Percentiles rank a stretch among this genome's conserved stretches.
Evolutionary conservation across 1,140 invertebrate genomes (phyloP).

Genomic region (Muscidifurax raptorellus): DNA sequence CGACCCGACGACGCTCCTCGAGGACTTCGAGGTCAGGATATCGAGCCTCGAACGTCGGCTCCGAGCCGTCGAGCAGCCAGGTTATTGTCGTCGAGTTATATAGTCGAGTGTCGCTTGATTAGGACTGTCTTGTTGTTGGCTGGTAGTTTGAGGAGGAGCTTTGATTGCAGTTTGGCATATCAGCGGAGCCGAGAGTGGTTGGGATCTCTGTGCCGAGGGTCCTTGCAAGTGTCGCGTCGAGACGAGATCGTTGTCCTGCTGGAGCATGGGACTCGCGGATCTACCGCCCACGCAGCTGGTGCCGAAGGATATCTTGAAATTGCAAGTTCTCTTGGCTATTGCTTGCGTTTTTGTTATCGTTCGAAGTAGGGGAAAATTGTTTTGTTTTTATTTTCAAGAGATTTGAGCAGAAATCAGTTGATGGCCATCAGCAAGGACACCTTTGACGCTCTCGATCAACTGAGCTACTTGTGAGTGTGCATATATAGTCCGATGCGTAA

Average conservation of each 20-base stretch:
- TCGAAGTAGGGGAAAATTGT: background rate
- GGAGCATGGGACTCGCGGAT: slow-evolving; percentile 80
- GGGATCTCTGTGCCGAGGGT: slow-evolving; percentile 83
- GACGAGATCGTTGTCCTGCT: slow-evolving; percentile 82
- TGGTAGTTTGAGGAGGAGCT: background rate
- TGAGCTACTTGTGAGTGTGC: slow-evolving; percentile 79
- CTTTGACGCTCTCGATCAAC: slow-evolving; percentile 81
- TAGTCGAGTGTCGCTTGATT: no score
- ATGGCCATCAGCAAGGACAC: slow-evolving; percentile 84
- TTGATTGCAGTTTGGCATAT: slow-evolving; percentile 81
- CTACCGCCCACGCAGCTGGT: slow-evolving; percentile 82
- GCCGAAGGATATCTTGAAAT: slow-evolving; percentile 80
- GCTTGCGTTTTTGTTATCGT: background rate
- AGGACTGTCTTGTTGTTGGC: background rate
- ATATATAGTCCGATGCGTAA: background rate
- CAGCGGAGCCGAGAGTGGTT: slow-evolving; percentile 77
- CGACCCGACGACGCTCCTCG: slow-evolving; percentile 27
- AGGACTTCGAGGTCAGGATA: slow-evolving; percentile 66
- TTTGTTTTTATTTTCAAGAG: slow-evolving; percentile 73
- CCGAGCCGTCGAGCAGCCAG: slow-evolving; percentile 84
- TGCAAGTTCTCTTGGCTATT: slow-evolving; percentile 75
- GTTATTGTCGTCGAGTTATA: slow-evolving; percentile 65
- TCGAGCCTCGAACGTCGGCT: slow-evolving; percentile 80
- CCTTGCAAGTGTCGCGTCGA: slow-evolving; percentile 82
- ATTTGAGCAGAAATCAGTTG: slow-evolving; percentile 84